Conservation (phyloP, 2,113 vertebrate genomes). For the Zonotrichia leucophrys region DNA sequence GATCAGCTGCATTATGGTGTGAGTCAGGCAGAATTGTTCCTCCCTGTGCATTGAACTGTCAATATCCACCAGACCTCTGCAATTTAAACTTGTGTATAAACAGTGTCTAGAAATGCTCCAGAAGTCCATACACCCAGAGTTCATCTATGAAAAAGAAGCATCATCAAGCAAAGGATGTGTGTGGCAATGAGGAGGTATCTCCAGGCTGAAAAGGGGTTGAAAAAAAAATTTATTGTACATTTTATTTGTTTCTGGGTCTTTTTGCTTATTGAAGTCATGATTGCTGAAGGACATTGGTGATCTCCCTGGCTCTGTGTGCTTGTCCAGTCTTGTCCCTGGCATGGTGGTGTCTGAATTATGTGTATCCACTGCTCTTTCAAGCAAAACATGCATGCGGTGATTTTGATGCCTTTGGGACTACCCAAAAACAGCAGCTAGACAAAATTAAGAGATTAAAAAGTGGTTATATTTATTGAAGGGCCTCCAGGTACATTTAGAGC, state of each 20-base stretch:
- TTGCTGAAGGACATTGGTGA: rapidly evolving
- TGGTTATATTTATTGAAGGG: background rate
- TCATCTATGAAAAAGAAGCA: background rate
- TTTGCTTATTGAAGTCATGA: background rate
- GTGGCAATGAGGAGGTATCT: background rate
- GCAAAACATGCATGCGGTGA: rapidly evolving
- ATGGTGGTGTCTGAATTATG: background rate
- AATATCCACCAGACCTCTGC: background rate
- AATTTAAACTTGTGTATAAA: background rate
- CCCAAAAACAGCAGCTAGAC: background rate
- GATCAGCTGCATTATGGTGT: background rate
- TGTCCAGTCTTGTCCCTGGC: background rate
- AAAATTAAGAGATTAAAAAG: background rate
- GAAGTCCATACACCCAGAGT: background rate
- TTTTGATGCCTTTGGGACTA: background rate
- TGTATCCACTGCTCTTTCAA: background rate
- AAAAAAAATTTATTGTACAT: background rate
- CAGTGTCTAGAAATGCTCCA: background rate
- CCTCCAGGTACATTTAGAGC: background rate
- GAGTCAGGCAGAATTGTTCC: background rate
- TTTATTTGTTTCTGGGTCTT: background rate
- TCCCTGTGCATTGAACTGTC: background rate
- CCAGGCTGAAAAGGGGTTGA: background rate
- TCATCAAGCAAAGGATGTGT: background rate
- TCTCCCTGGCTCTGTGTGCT: background rate